Percentiles rank a stretch among this genome's conserved stretches.
phyloP scores from a whole-genome alignment of 2,113 vertebrate species.

The Platanista minor region DNA sequence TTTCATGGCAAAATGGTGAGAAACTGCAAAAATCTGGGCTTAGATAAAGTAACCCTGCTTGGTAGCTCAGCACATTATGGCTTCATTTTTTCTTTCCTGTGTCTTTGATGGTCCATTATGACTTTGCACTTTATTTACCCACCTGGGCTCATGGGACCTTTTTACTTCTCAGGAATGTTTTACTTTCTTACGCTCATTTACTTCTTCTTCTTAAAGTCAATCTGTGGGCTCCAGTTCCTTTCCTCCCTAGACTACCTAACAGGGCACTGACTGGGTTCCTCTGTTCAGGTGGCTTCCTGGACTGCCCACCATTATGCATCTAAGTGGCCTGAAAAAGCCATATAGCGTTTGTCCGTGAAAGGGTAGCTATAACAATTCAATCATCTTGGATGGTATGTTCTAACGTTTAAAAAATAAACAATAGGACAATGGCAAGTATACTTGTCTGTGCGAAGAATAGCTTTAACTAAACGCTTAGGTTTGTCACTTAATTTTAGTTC shows the following conservation, averaged over 20 bases:
- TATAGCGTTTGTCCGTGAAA: neutral
- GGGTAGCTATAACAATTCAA: neutral
- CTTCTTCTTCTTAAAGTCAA: neutral
- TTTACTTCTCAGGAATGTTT: neutral
- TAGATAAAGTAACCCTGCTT: neutral
- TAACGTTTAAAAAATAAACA: neutral
- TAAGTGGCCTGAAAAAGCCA: neutral
- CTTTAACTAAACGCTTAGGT: neutral
- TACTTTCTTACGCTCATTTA: neutral
- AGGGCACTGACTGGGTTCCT: neutral
- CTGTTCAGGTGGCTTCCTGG: neutral
- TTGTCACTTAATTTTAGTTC: conserved; percentile 6
- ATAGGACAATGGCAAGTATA: neutral
- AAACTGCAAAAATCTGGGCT: neutral
- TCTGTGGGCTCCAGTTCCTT: neutral
- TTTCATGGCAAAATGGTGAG: neutral
- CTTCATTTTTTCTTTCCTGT: neutral
- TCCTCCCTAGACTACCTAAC: neutral
- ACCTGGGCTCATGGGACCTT: neutral
- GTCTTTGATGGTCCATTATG: neutral
- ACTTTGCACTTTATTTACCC: neutral
- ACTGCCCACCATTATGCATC: neutral
- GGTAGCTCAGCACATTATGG: neutral
- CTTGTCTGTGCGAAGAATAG: neutral
- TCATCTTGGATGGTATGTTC: neutral